Evolutionary conservation across 1,140 invertebrate species (phyloP).

Genomic region (Heliconius melpomene): DNA sequence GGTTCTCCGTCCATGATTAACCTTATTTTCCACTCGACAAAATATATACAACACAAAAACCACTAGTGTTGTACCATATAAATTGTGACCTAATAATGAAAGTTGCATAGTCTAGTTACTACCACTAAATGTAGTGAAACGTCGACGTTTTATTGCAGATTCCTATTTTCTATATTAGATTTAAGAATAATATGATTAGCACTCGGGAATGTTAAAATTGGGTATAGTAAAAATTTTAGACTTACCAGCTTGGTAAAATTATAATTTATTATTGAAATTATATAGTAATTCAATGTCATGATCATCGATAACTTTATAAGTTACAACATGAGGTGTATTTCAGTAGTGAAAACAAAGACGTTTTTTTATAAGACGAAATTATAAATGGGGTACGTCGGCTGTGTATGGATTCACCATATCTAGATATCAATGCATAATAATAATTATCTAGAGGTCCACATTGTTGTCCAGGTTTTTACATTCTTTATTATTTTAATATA

Average conservation of each 20-base stretch:
- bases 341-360: neutral
- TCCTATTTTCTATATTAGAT: constrained; percentile 76
- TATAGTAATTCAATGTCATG: constrained; percentile 47
- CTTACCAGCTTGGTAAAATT: constrained; percentile 31
- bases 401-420: constrained; percentile 27
- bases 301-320: constrained; percentile 40
- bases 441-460: constrained; percentile 16
- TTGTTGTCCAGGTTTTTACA: neutral
- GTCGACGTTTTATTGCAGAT: constrained; percentile 74
- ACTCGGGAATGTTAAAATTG: constrained; percentile 26
- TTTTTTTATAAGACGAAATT: constrained; percentile 25
- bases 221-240: constrained; percentile 14
- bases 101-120: constrained; percentile 8
- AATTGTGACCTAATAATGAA: constrained; percentile 6
- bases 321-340: constrained; percentile 6
- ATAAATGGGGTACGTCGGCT: constrained; percentile 28
- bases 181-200: constrained; percentile 58
- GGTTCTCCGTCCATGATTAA: constrained; percentile 43
- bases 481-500: constrained; percentile 29
- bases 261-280: constrained; percentile 46
- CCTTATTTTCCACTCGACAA: neutral
- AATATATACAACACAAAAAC: neutral
- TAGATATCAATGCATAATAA: constrained; percentile 15
- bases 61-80: neutral
- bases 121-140: constrained; percentile 28